Base-by-base conservation (phyloP, 2,113 vertebrate species). In the Smithornis capensis region DNA sequence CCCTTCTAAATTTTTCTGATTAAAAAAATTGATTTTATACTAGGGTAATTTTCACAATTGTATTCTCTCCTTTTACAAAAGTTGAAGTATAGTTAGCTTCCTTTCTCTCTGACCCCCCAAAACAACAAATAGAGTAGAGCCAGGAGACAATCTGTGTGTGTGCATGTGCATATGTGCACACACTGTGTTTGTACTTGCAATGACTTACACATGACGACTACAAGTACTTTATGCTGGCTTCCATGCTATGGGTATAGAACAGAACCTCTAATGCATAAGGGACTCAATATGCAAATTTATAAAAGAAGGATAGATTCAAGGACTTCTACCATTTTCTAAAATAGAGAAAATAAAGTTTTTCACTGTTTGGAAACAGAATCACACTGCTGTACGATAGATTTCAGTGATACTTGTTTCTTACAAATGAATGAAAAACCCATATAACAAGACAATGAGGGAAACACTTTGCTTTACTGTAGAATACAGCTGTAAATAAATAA, bases 401-500 rank as follows among this genome's bases (percentile, higher is more conserved):
- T 93, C 60, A 78, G 64, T 52, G 45, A 89, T 79, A 70, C 82
- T 96, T 97, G 56, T 88, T 81, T 93, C 87, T 74, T 27, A 86
- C 49, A 87, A 77, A 85, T 37, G 16, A 67, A 47, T 79, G 96
- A 67, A 17, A 44, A 50, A 12, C 7, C 50, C 49, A 38, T 60
- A 79, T 53, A 33, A 79, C 93, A 89, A 83, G 69, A 82, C 29
- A 93, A 35, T 4, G 74, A 76, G 55, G 86, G 77, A 96, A 97
- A 94, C 57, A 74, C 83, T 97, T 96, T 92, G 84, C 68, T 96
- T 92, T 96, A 88, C 95, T 97, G 96, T 92, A 93, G 67, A 92
- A 12, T 73, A 86, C 47, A 80, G 56, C 53, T 94, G 86, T 97
- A 98, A 97, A 98, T 97, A 97, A 98, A 96, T 95, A 95, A 97